A percentile compares a stretch with the other conserved stretches of the same genome.
phyloP scores from a whole-genome alignment of 2,797 vertebrate species.

The Channa striata region DNA sequence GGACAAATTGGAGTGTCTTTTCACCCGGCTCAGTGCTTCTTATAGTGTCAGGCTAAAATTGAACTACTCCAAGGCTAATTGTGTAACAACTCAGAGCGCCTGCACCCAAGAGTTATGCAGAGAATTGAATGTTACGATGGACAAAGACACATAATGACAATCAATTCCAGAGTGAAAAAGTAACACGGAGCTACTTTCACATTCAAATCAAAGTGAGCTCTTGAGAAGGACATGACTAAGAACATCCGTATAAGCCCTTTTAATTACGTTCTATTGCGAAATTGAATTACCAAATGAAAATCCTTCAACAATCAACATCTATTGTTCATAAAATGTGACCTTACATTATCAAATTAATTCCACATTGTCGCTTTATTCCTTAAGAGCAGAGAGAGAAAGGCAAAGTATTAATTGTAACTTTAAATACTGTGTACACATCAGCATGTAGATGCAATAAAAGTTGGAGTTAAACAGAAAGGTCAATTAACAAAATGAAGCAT shows the following conservation, averaged over 20 bases:
- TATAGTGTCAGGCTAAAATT: slow-evolving; percentile 71
- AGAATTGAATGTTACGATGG: slow-evolving; percentile 75
- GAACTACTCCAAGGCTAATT: slow-evolving; percentile 77
- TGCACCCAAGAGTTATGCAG: slow-evolving; percentile 71
- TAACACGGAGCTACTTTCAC: slow-evolving; percentile 51
- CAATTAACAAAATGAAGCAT: not conserved
- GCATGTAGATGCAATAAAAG: not conserved
- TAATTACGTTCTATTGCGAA: slow-evolving; percentile 20
- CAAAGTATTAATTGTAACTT: not conserved
- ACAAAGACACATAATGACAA: slow-evolving; percentile 80
- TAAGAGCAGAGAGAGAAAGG: not conserved
- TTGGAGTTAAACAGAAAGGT: not conserved
- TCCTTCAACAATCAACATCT: slow-evolving; percentile 39
- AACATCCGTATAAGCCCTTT: slow-evolving; percentile 26
- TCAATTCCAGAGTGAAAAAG: slow-evolving; percentile 65
- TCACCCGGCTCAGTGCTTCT: slow-evolving; percentile 67
- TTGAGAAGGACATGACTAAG: slow-evolving; percentile 27
- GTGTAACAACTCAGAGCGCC: slow-evolving; percentile 71
- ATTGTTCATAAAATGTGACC: slow-evolving; percentile 56
- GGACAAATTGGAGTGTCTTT: slow-evolving; percentile 76
- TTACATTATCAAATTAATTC: slow-evolving; percentile 45
- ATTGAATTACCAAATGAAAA: slow-evolving; percentile 42
- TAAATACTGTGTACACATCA: not conserved
- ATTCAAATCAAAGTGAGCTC: slow-evolving; percentile 64
- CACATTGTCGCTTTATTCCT: slow-evolving; percentile 3